Conservation (phyloP, 2,888 invertebrate species). For the Acanthosepion esculentum region DNA sequence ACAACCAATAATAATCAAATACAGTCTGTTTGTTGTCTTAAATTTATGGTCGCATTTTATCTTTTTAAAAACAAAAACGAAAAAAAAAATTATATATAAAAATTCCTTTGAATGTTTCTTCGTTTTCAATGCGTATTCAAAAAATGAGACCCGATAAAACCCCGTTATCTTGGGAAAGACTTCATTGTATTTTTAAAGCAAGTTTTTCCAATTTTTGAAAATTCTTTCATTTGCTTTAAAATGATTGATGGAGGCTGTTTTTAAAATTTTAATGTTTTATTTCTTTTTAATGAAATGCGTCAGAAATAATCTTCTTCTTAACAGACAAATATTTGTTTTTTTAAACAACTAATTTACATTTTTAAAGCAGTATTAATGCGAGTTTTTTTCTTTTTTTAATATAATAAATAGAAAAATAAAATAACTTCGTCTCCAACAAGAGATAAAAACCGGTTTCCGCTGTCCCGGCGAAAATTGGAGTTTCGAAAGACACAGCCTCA, state of each 20-base stretch:
- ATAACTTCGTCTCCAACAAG: not conserved
- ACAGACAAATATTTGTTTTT: not conserved
- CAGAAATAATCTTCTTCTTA: not conserved
- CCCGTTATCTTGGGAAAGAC: too few species aligned
- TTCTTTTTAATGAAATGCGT: not conserved
- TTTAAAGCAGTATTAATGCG: not conserved
- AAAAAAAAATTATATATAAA: too few species aligned
- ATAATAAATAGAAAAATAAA: slow-evolving; percentile 5
- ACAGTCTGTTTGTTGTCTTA: too few species aligned
- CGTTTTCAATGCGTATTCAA: too few species aligned
- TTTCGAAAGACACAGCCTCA: slow-evolving; percentile 33
- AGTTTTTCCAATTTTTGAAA: not conserved
- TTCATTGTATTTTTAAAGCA: too few species aligned
- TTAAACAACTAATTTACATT: not conserved
- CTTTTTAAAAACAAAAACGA: too few species aligned
- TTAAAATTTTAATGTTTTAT: too few species aligned
- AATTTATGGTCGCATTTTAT: too few species aligned
- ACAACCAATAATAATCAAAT: too few species aligned
- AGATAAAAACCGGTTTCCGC: not conserved
- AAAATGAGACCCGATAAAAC: too few species aligned
- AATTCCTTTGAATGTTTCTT: too few species aligned
- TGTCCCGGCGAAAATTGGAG: not conserved
- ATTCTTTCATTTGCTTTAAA: not conserved
- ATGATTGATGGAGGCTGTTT: not conserved
- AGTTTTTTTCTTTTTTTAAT: not conserved